These are phyloP conservation scores for Pyrgus malvae DNA, from an alignment of 2,888 invertebrate genomes.

Conservation along the genomic window DNA sequence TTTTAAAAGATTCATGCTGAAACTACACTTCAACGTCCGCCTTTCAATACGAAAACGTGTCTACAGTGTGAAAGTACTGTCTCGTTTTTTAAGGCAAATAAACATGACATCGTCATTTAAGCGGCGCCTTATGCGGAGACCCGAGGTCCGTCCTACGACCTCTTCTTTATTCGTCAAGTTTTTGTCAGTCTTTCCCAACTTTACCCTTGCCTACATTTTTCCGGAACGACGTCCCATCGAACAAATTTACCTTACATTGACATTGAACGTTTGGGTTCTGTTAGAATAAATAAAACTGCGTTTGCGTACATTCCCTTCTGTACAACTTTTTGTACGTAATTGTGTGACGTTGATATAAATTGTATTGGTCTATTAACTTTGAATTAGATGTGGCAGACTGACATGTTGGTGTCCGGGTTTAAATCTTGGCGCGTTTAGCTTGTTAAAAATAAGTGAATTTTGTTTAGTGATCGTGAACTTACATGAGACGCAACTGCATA, in stretches of 20 bases:
- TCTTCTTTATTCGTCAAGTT: constrained; percentile 66
- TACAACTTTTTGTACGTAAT: constrained; percentile 1
- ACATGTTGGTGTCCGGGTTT: too few relatives aligned
- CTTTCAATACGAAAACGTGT: constrained; percentile 46
- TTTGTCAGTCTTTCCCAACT: constrained; percentile 56
- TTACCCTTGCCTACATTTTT: constrained; percentile 56
- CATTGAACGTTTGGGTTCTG: constrained; percentile 53
- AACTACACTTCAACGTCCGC: constrained; percentile 58
- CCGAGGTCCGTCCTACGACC: constrained; percentile 57
- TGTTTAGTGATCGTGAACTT: too few relatives aligned
- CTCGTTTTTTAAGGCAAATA: constrained; percentile 71
- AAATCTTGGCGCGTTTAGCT: too few relatives aligned
- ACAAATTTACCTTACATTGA: constrained; percentile 59
- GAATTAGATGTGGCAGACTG: too few relatives aligned
- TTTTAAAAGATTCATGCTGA: constrained; percentile 58
- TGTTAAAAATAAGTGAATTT: too few relatives aligned
- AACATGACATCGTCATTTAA: constrained; percentile 73
- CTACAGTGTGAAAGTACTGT: constrained; percentile 49
- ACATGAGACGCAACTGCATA: too few relatives aligned
- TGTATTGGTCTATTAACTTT: too few relatives aligned
- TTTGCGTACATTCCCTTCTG: constrained; percentile 30
- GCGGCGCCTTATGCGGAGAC: constrained; percentile 52
- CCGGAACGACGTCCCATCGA: constrained; percentile 52
- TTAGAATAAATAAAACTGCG: constrained; percentile 48
- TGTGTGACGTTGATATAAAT: too few relatives aligned